Evolutionary conservation across 2,797 vertebrate species (phyloP), one percentile per base, ranked within the genome.

Genomic region (Miichthys miiuy): DNA sequence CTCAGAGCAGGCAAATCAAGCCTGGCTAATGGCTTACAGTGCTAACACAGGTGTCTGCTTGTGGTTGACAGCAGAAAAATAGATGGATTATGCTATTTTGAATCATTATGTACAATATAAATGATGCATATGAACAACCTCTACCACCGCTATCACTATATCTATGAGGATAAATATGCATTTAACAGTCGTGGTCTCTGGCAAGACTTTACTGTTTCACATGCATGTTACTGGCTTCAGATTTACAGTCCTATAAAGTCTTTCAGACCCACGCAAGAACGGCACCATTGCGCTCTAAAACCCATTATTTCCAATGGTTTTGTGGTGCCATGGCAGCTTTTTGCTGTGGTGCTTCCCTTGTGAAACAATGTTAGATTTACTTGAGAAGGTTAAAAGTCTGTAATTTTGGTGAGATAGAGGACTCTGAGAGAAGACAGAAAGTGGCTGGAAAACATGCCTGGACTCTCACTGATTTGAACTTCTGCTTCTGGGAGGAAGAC

Each of bases 1-100:
- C 42, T 50, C 3, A 66, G 62, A 72, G 69, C 50, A 91, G 75
- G 90, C 86, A 93, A 92, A 93, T 91, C 7, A 57, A 68, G 55
- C 11, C 58, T 4, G 27, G 10, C 66, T 73, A 72, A 81, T 79
- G 61, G 54, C 52, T 38, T 21, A 11, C 20, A 42, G 72, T 65
- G 77, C 51, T 55, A 55, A 76, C 81, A 65, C 90, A 91, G 91
- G 86, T 89, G 91, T 54, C 75, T 68, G 50, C 23, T 27, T 65
- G 61, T 82, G 88, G 80, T 84, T 80, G 25, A 56, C 34, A 61
- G 60, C 38, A 62, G 58, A 18, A 70, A n/a, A 74, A 62, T 9
- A 72, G 11, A 56, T 14, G 12, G 13, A 63, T 8, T 34, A 52
- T 63, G 67, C 47, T 62, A 27, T 69, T 74, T 68, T 50, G 52